A percentile compares a stretch with the other conserved stretches of the same genome.
These are phyloP conservation scores for Phasianus colchicus DNA, from an alignment of 2,113 vertebrate species.

Conservation along the genomic window DNA sequence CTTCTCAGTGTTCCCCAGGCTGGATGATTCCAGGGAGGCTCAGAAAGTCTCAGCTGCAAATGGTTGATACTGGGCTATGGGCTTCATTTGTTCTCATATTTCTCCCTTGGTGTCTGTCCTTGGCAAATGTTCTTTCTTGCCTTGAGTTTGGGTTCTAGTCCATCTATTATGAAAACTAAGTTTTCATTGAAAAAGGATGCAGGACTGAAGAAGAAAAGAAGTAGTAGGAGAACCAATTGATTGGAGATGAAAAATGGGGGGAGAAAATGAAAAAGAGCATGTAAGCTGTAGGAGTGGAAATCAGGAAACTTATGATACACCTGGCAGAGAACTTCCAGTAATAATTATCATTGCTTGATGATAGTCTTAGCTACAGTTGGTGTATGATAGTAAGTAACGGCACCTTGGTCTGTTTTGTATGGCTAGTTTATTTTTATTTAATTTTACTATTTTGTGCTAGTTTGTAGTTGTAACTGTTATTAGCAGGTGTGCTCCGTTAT, in stretches of 20 bases:
- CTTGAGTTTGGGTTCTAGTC: background rate
- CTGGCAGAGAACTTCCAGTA: background rate
- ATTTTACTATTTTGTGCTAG: background rate
- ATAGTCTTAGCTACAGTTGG: background rate
- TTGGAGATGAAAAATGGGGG: background rate
- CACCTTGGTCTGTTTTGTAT: background rate
- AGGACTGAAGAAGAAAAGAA: background rate
- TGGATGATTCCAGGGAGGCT: background rate
- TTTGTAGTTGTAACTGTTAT: background rate
- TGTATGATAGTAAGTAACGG: background rate
- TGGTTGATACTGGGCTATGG: background rate
- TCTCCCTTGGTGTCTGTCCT: background rate
- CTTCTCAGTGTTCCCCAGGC: background rate
- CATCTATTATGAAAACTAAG: background rate
- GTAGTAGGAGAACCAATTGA: background rate
- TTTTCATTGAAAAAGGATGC: background rate
- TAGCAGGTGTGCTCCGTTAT: background rate
- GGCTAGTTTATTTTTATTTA: background rate
- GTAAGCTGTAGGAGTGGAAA: background rate
- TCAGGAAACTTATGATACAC: background rate
- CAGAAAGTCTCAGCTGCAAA: background rate
- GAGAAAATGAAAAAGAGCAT: accelerated
- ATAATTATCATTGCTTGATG: background rate
- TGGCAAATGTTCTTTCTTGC: background rate
- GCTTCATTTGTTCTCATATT: background rate